Percentiles rank a stretch among this genome's conserved stretches.
phyloP scores from a whole-genome alignment of 2,113 vertebrate genomes.

The Myotis yumanensis region DNA sequence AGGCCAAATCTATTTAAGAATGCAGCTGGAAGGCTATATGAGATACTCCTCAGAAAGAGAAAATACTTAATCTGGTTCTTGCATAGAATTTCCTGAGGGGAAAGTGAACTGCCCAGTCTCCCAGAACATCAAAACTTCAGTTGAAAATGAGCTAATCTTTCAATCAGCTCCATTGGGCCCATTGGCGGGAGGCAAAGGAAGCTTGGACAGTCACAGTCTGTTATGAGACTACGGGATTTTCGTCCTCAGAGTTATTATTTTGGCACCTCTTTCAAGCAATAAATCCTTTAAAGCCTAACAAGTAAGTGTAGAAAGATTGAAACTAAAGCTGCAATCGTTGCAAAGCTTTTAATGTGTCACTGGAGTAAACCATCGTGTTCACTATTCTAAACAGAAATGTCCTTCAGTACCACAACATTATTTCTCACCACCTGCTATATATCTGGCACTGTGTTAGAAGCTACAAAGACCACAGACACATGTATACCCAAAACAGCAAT shows the following conservation, averaged over 20 bases:
- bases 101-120: conserved; percentile 30
- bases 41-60: conserved; percentile 26
- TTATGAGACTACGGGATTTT: conserved; percentile 59
- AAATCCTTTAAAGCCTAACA: conserved; percentile 68
- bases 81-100: conserved; percentile 33
- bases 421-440: conserved; percentile 21
- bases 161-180: neutral
- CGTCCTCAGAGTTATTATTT: conserved; percentile 48
- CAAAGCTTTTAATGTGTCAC: conserved; percentile 54
- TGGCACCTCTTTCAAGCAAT: conserved; percentile 68
- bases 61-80: conserved; percentile 12
- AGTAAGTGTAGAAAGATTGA: conserved; percentile 60
- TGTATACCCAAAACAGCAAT: neutral
- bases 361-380: conserved; percentile 37
- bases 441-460: neutral
- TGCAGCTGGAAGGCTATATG: neutral
- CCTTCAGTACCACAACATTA: neutral
- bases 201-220: conserved; percentile 29
- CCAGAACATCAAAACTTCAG: conserved; percentile 60
- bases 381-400: neutral
- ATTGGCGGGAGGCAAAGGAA: conserved; percentile 32
- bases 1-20: neutral
- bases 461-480: neutral
- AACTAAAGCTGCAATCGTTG: conserved; percentile 52
- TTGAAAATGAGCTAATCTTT: conserved; percentile 65